Percentiles rank a stretch among this genome's conserved stretches.
Evolutionary conservation across 2,888 invertebrate genomes (phyloP).

Genomic region (Caenorhabditis sp.): DNA sequence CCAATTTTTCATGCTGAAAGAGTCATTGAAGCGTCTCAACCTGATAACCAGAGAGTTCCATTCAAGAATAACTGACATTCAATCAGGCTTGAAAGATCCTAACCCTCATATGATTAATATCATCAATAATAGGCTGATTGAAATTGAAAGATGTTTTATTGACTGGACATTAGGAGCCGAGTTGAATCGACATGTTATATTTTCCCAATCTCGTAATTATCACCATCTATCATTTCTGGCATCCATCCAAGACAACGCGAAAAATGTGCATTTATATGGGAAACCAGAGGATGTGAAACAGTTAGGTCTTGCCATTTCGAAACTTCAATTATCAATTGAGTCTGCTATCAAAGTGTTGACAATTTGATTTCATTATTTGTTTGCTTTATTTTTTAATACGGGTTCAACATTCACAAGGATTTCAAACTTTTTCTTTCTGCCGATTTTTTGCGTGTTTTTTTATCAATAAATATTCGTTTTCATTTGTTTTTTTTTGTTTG

Average conservation of each 20-base stretch:
- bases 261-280: slow-evolving; percentile 19
- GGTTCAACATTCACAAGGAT: background rate
- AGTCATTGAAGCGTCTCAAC: slow-evolving; percentile 20
- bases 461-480: background rate
- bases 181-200: slow-evolving; percentile 21
- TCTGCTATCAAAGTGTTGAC: slow-evolving; percentile 49
- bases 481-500: too few relatives aligned
- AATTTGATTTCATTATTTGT: slow-evolving; percentile 10
- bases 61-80: slow-evolving; percentile 7
- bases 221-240: slow-evolving; percentile 26
- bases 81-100: background rate
- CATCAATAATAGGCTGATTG: slow-evolving; percentile 3
- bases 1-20: slow-evolving; percentile 34
- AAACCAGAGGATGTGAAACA: slow-evolving; percentile 8
- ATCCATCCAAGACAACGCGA: slow-evolving; percentile 52
- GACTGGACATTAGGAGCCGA: slow-evolving; percentile 5
- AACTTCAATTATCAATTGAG: slow-evolving; percentile 58
- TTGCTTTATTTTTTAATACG: background rate
- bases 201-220: slow-evolving; percentile 26
- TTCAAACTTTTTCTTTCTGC: background rate
- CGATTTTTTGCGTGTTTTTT: background rate
- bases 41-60: slow-evolving; percentile 16
- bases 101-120: background rate
- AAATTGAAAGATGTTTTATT: slow-evolving; percentile 13
- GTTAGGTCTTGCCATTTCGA: slow-evolving; percentile 36